Evolutionary conservation across 2,888 invertebrate genomes (phyloP).

Genomic region (Acutogordius australiensis): DNA sequence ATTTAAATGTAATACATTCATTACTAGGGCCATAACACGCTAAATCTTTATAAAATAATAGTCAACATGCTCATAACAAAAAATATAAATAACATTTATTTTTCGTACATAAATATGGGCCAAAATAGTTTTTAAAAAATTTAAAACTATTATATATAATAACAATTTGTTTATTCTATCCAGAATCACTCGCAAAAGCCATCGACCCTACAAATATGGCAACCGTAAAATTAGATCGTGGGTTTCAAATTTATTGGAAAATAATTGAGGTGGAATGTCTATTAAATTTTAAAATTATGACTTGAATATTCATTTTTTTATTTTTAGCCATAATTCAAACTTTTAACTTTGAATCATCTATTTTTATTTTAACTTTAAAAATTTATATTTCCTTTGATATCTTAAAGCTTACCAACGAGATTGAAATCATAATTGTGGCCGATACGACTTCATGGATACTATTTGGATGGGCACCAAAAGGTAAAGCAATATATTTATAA

Average conservation of each 20-base stretch:
- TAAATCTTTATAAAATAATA: too few relatives aligned
- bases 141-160: background rate
- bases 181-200: background rate
- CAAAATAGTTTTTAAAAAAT: too few relatives aligned
- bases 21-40: too few relatives aligned
- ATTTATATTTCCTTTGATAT: background rate
- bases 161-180: background rate
- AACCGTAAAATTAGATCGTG: background rate
- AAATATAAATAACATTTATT: too few relatives aligned
- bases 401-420: background rate
- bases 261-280: background rate
- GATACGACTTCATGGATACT: background rate
- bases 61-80: too few relatives aligned
- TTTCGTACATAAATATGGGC: too few relatives aligned
- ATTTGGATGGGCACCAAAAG: slow-evolving; percentile 1
- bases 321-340: too few relatives aligned
- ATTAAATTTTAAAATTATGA: too few relatives aligned
- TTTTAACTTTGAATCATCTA: too few relatives aligned
- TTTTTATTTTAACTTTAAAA: background rate
- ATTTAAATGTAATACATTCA: too few relatives aligned
- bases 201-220: slow-evolving; percentile 1
- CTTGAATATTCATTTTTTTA: too few relatives aligned
- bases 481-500: too few relatives aligned
- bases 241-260: slow-evolving; percentile 6
- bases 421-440: slow-evolving; percentile 1